Evolutionary conservation across 2,888 invertebrate species (phyloP).

Genomic region (Entomobrya multifasciata): DNA sequence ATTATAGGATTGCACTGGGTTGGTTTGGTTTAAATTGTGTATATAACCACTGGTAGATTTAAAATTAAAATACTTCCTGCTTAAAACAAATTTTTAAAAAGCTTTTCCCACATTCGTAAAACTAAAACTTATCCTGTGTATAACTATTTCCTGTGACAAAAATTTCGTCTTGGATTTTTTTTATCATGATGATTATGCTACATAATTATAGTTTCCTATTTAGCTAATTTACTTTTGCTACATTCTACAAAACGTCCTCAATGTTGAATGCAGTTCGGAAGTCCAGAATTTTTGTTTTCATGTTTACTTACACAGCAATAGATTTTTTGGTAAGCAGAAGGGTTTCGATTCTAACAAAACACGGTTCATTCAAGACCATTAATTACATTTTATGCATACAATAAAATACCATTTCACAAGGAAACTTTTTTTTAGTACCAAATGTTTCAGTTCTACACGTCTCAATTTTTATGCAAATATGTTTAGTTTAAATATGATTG

Average conservation of each 20-base stretch:
- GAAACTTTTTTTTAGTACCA: conserved; percentile 39
- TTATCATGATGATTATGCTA: not conserved
- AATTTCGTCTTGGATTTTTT: not conserved
- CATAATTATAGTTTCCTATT: not conserved
- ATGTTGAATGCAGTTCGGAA: conserved; percentile 60
- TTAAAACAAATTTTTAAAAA: not conserved
- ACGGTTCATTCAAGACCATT: not conserved
- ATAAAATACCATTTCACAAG: not conserved
- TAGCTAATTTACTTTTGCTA: not conserved
- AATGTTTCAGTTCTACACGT: conserved; percentile 51
- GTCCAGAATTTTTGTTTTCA: conserved; percentile 61
- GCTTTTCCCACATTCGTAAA: not conserved
- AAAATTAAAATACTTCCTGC: not conserved
- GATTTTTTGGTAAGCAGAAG: not conserved
- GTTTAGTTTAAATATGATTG: conserved; percentile 39
- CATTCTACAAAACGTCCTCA: conserved; percentile 25
- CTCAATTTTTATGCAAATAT: conserved; percentile 17
- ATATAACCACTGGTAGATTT: too few relatives aligned
- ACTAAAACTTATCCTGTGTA: not conserved
- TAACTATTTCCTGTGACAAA: not conserved
- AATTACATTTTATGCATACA: not conserved
- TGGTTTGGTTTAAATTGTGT: not conserved
- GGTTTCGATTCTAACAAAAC: not conserved
- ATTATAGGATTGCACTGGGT: conserved; percentile 4
- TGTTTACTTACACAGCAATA: conserved; percentile 14